Conservation (phyloP, 2,797 vertebrate genomes). For the Dallia pectoralis region DNA sequence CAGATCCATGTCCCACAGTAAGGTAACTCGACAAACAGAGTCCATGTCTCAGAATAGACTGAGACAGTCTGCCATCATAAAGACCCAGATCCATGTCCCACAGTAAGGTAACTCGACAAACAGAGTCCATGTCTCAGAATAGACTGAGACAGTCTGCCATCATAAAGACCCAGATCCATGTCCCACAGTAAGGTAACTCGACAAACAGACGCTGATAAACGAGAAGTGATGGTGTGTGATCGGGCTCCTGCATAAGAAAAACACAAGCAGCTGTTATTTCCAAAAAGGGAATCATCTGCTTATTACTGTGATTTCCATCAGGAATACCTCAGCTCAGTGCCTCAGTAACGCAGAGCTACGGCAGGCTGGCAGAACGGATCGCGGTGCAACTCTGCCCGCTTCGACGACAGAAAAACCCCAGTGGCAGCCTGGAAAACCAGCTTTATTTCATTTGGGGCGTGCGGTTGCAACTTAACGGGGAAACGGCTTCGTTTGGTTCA, state of each 20-base stretch:
- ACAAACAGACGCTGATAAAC: slow-evolving; percentile 69
- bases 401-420: slow-evolving; percentile 24
- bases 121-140: too few relatives aligned
- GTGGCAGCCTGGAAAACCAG: too few relatives aligned
- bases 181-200: slow-evolving; percentile 20
- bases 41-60: too few relatives aligned
- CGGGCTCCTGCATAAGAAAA: slow-evolving; percentile 57
- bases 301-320: slow-evolving; percentile 54
- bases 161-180: background rate
- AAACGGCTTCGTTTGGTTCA: background rate
- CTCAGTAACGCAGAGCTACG: slow-evolving; percentile 17
- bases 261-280: slow-evolving; percentile 70
- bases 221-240: slow-evolving; percentile 56
- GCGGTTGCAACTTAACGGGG: too few relatives aligned
- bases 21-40: slow-evolving; percentile 51
- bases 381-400: slow-evolving; percentile 19
- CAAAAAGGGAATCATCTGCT: slow-evolving; percentile 58
- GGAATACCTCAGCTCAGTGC: slow-evolving; percentile 40
- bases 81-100: slow-evolving; percentile 7
- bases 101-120: too few relatives aligned
- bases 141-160: too few relatives aligned
- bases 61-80: too few relatives aligned
- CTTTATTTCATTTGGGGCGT: background rate
- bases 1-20: slow-evolving; percentile 25
- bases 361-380: background rate